Evolutionary conservation across 2,113 vertebrate genomes (phyloP).

Genomic region (Danionella cerebrum): DNA sequence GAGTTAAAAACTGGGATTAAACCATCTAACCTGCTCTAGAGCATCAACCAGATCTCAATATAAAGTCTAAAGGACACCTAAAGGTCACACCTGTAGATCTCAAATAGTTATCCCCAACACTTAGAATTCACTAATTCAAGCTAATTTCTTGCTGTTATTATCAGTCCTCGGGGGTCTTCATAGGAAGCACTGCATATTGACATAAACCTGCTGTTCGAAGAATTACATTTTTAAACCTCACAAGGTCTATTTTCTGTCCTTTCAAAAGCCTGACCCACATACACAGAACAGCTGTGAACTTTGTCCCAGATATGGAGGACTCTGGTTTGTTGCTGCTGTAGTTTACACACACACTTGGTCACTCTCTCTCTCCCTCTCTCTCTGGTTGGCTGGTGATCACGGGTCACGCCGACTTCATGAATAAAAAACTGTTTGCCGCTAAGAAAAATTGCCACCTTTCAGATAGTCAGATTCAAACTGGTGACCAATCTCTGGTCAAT

Average conservation of each 20-base stretch:
- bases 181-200: not conserved
- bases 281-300: conserved; percentile 49
- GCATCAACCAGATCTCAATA: not conserved
- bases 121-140: not conserved
- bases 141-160: not conserved
- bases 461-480: not conserved
- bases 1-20: too few species aligned
- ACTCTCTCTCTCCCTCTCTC: not conserved
- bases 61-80: not conserved
- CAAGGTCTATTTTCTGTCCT: conserved; percentile 48
- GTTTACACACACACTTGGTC: not conserved
- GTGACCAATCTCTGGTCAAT: conserved; percentile 1
- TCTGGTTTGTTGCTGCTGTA: conserved; percentile 1
- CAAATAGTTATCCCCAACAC: not conserved
- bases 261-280: conserved; percentile 49
- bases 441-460: not conserved
- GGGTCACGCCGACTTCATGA: not conserved
- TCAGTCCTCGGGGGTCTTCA: not conserved
- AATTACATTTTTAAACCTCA: not conserved
- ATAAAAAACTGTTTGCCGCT: not conserved
- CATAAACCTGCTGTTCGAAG: not conserved
- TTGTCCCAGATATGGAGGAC: conserved; percentile 54
- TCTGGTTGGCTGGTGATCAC: conserved; percentile 6
- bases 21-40: too few species aligned
- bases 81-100: not conserved